These are phyloP conservation scores for Acronicta aceris DNA, from an alignment of 2,888 invertebrate genomes.

Conservation along the genomic window DNA sequence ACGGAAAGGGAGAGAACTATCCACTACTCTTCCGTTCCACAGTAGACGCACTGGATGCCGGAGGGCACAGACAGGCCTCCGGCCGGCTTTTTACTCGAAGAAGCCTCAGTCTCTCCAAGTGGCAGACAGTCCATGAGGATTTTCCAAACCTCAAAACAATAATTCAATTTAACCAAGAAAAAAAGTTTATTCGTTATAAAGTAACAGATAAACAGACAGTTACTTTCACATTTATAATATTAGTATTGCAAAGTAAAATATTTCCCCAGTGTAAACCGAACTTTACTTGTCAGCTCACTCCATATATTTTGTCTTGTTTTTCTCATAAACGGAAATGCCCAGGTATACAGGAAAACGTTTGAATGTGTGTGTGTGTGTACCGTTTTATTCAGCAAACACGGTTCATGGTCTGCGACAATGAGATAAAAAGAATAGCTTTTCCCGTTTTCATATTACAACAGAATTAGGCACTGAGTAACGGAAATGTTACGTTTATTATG, in stretches of 20 bases:
- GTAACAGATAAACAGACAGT: no score
- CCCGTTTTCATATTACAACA: slow-evolving; percentile 5
- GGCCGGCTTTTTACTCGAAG: no score
- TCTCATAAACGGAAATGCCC: slow-evolving; percentile 7
- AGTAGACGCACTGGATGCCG: no score
- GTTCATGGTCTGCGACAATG: slow-evolving; percentile 13
- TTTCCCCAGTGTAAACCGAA: not conserved
- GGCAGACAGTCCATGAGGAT: no score
- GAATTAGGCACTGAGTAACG: slow-evolving; percentile 7
- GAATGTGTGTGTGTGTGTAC: not conserved
- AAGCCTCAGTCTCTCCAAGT: no score
- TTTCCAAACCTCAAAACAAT: no score
- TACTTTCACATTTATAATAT: no score
- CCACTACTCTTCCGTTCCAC: no score
- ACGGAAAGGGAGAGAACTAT: no score
- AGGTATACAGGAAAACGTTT: slow-evolving; percentile 28
- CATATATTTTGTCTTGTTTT: slow-evolving; percentile 11
- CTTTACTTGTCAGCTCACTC: slow-evolving; percentile 6
- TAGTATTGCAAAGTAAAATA: not conserved
- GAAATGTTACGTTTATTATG: slow-evolving; percentile 10
- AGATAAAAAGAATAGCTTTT: slow-evolving; percentile 35
- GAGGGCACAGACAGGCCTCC: no score
- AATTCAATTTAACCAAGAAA: no score
- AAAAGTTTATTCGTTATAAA: no score
- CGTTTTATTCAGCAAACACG: slow-evolving; percentile 13